A percentile compares a stretch with the other conserved stretches of the same genome.
These are phyloP conservation scores for Caenorhabditis virilis DNA, from an alignment of 2,888 invertebrate species.

Conservation along the genomic window DNA sequence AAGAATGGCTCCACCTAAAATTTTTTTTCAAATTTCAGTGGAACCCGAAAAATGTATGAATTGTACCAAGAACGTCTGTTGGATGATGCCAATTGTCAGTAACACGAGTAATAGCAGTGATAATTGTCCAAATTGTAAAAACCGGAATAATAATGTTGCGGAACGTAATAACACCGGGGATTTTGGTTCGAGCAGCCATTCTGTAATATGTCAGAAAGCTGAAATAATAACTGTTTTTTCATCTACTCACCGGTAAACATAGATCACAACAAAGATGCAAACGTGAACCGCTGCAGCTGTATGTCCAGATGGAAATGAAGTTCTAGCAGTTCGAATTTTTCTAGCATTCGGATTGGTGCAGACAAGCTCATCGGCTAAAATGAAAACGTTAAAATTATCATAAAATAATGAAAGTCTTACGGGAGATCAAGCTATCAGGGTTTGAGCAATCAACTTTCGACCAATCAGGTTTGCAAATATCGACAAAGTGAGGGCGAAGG, in stretches of 20 bases:
- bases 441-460: slow-evolving; percentile 51
- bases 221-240: neutral
- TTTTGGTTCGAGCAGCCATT: slow-evolving; percentile 34
- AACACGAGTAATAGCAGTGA: slow-evolving; percentile 60
- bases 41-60: neutral
- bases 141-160: slow-evolving; percentile 38
- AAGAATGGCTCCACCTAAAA: slow-evolving; percentile 46
- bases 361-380: slow-evolving; percentile 42
- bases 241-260: slow-evolving; percentile 46
- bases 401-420: too few species aligned
- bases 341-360: slow-evolving; percentile 43
- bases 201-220: slow-evolving; percentile 14
- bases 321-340: slow-evolving; percentile 57
- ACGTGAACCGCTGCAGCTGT: slow-evolving; percentile 62
- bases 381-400: slow-evolving; percentile 1
- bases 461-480: slow-evolving; percentile 79
- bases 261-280: slow-evolving; percentile 55
- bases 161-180: slow-evolving; percentile 26
- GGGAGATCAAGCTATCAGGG: slow-evolving; percentile 40
- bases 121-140: slow-evolving; percentile 39
- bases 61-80: slow-evolving; percentile 64
- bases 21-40: slow-evolving; percentile 1
- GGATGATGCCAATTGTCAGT: slow-evolving; percentile 67
- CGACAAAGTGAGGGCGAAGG: slow-evolving; percentile 89
- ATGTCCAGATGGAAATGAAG: slow-evolving; percentile 68